Percentiles rank a stretch among this genome's conserved stretches.
Conservation (phyloP, 2,113 vertebrate genomes). For the Labeo rohita region DNA sequence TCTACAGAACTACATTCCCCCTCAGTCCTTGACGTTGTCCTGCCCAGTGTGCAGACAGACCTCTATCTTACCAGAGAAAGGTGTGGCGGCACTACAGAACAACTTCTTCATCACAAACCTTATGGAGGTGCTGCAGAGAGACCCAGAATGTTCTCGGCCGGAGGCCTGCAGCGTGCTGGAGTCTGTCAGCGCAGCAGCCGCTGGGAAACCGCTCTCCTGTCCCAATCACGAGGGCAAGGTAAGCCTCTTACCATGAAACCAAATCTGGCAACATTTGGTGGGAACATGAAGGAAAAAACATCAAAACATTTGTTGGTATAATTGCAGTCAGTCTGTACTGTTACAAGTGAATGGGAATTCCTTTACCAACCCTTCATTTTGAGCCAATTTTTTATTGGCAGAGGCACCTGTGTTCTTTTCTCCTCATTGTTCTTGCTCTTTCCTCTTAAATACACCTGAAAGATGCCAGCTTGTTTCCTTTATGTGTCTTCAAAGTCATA, state of each 20-base stretch:
- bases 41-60: constrained; percentile 94
- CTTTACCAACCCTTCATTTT: neutral
- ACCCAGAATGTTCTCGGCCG: constrained; percentile 77
- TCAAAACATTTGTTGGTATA: neutral
- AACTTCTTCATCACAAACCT: constrained; percentile 98
- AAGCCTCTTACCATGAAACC: constrained; percentile 38
- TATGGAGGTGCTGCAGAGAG: constrained; percentile 92
- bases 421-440: neutral
- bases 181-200: constrained; percentile 82
- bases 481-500: constrained; percentile 9
- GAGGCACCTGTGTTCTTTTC: neutral
- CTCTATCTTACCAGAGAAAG: constrained; percentile 91
- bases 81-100: constrained; percentile 91
- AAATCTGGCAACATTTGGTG: neutral
- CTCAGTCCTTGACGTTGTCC: constrained; percentile 89
- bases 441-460: neutral
- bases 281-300: neutral
- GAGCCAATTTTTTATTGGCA: neutral
- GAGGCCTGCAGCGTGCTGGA: constrained; percentile 81
- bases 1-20: constrained; percentile 92
- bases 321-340: neutral
- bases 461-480: neutral
- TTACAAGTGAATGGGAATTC: neutral
- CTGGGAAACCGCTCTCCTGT: constrained; percentile 88
- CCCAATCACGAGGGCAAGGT: constrained; percentile 96